phyloP scores from a whole-genome alignment of 2,113 vertebrate species.

The Chlamydotis undulata region DNA sequence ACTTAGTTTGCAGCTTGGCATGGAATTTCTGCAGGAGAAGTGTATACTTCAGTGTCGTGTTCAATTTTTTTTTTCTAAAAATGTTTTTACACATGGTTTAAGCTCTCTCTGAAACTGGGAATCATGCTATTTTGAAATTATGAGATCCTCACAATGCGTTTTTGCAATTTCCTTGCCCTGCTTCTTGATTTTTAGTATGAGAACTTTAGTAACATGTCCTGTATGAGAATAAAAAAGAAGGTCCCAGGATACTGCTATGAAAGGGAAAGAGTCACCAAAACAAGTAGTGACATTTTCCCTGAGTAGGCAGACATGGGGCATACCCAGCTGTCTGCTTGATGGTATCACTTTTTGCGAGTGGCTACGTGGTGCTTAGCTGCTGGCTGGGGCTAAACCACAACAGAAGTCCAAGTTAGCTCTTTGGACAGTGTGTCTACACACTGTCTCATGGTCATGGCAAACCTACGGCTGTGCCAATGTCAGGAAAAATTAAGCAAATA shows the following conservation, averaged over 20 bases:
- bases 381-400: no score
- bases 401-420: background rate
- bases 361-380: no score
- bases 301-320: background rate
- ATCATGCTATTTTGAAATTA: background rate
- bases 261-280: background rate
- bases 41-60: background rate
- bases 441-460: background rate
- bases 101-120: background rate
- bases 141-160: background rate
- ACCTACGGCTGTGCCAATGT: background rate
- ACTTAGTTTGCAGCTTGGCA: background rate
- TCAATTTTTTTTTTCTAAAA: conserved; percentile 5
- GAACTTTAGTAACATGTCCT: background rate
- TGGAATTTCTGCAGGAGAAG: background rate
- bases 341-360: background rate
- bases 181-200: background rate
- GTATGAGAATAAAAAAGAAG: background rate
- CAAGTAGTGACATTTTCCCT: no score
- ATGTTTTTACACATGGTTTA: background rate
- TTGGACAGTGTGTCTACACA: background rate
- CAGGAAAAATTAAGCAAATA: background rate
- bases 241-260: background rate
- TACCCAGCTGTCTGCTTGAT: background rate
- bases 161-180: background rate